phyloP scores from a whole-genome alignment of 2,113 vertebrate species.

The Indri indri region DNA sequence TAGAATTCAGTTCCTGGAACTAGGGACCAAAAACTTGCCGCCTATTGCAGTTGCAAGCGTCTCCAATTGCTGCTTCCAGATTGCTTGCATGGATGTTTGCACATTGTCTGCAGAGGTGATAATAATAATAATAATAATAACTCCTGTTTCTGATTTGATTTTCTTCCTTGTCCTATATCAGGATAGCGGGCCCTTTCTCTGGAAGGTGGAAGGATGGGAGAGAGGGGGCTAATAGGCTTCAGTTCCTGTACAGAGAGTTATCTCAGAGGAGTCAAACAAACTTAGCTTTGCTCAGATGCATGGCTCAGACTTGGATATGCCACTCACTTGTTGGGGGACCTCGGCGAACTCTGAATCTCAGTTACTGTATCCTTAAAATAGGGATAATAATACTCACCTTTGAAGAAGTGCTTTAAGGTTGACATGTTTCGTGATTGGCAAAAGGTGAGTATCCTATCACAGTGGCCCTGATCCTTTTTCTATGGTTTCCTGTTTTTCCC shows the following conservation, averaged over 20 bases:
- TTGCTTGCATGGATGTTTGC: background rate
- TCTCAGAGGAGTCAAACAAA: background rate
- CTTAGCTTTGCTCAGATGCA: background rate
- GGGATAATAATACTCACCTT: background rate
- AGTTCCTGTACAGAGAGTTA: background rate
- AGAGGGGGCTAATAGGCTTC: background rate
- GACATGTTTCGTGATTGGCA: background rate
- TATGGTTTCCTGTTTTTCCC: background rate
- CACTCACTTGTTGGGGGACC: background rate
- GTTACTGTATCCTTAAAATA: background rate
- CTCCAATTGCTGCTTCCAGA: background rate
- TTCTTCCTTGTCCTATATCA: background rate
- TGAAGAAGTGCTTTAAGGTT: background rate
- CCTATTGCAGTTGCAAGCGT: accelerated
- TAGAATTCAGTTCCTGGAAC: background rate
- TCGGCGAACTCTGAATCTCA: background rate
- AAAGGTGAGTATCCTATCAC: accelerated
- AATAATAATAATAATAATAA: background rate
- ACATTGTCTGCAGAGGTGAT: background rate
- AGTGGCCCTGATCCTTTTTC: background rate
- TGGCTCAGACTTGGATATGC: background rate
- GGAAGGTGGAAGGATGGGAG: background rate
- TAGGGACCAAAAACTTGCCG: background rate
- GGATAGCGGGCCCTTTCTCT: background rate
- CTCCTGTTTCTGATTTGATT: background rate